phyloP scores from a whole-genome alignment of 2,888 invertebrate genomes.

The Macaria liturata region DNA sequence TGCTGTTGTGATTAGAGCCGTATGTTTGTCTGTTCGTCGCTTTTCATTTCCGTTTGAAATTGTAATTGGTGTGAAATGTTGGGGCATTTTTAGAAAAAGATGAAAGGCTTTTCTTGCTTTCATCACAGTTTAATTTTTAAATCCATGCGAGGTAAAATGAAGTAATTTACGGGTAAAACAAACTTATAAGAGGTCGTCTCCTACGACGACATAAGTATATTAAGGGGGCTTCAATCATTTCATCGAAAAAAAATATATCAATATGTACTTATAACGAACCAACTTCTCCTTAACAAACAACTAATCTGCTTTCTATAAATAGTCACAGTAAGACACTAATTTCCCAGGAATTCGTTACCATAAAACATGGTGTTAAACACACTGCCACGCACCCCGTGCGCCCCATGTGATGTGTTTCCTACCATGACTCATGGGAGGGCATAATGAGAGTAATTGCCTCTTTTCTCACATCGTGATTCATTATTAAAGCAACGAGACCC shows the following conservation, averaged over 20 bases:
- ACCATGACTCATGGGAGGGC: slow-evolving; percentile 62
- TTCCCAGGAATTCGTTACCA: slow-evolving; percentile 38
- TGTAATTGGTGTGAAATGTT: slow-evolving; percentile 15
- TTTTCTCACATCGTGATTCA: slow-evolving; percentile 81
- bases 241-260: no score
- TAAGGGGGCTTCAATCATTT: no score
- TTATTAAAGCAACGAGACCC: slow-evolving; percentile 59
- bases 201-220: no score
- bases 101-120: neutral
- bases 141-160: no score
- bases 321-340: slow-evolving; percentile 19
- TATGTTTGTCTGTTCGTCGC: slow-evolving; percentile 64
- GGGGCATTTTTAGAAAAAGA: slow-evolving; percentile 1
- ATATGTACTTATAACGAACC: no score
- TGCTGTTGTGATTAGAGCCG: slow-evolving; percentile 74
- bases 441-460: slow-evolving; percentile 77
- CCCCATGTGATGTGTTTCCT: slow-evolving; percentile 51
- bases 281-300: slow-evolving; percentile 4
- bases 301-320: slow-evolving; percentile 22
- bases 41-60: slow-evolving; percentile 63
- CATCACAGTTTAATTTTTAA: no score
- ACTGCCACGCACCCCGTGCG: slow-evolving; percentile 35
- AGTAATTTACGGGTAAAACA: no score
- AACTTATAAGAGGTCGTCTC: no score
- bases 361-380: slow-evolving; percentile 39